Evolutionary conservation across 1,140 invertebrate species (phyloP), one percentile per base, ranked within the genome.

Genomic region (Pachypsylla venusta): DNA sequence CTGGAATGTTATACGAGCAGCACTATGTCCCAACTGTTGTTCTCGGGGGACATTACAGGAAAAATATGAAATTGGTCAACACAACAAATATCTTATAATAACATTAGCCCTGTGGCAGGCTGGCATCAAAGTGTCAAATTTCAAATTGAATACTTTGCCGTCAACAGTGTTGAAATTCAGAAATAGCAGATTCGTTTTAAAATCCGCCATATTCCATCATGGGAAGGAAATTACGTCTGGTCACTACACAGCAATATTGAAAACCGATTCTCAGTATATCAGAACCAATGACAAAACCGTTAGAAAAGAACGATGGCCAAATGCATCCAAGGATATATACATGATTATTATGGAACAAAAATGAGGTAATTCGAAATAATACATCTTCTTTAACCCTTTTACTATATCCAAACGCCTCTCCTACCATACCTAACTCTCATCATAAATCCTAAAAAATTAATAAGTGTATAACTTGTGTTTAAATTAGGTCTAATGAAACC

Each of bases 291-390:
- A 48, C 16, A 48, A 48, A 3, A n/a, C 22, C n/a, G 42, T 48
- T n/a, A 48, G 22, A n/a, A 48, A 48, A 19, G 42, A 48, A 48
- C 42, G 42, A 5, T 48, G 42, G 42, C 42, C 42, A 4, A 48
- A 48, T 48, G 42, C 4, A 5, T 48, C 42, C 5, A 55, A 25
- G 54, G 54, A 54, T 19, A 57, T 55, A 7, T 55, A 55, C 24
- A 55, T 25, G 26, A n/a, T 55, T 22, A 16, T 55, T 25, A 28
- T 26, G 26, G 26, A 26, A 55, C 5, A 55, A 55, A 55, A 55
- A 55, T 55, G 24, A 26, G 24, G 24, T 55, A 28, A 26, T 10
- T 55, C 16, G 30, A 39, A 39, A 39, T n/a, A n/a, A n/a, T n/a
- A n/a, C n/a, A n/a, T n/a, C n/a, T n/a, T n/a, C n/a, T n/a, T n/a